These are phyloP conservation scores for Hyppa rectilinea DNA, from an alignment of 2,888 invertebrate species.

Conservation along the genomic window DNA sequence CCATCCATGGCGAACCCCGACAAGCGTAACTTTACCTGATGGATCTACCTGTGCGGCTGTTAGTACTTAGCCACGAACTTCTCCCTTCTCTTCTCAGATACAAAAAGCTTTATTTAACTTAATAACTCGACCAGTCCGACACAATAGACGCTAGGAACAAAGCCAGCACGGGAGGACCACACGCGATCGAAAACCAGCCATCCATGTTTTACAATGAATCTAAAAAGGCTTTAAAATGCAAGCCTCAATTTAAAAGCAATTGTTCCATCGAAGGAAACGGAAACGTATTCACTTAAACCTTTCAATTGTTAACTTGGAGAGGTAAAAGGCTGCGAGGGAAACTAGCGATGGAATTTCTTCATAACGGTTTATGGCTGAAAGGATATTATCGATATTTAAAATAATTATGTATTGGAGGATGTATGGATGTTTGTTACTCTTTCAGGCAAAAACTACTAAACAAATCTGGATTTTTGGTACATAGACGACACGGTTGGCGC, in stretches of 20 bases:
- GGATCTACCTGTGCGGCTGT: too few relatives aligned
- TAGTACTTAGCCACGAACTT: too few relatives aligned
- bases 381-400: not conserved
- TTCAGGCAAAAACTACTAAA: too few relatives aligned
- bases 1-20: too few relatives aligned
- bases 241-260: constrained; percentile 28
- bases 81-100: too few relatives aligned
- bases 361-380: not conserved
- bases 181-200: not conserved
- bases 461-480: too few relatives aligned
- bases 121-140: not conserved
- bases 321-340: not conserved
- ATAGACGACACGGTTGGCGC: too few relatives aligned
- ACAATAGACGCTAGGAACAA: not conserved
- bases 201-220: constrained; percentile 3
- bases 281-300: constrained; percentile 28
- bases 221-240: constrained; percentile 4
- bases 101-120: not conserved
- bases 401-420: too few relatives aligned
- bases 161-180: not conserved
- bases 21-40: too few relatives aligned
- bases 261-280: constrained; percentile 8
- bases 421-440: too few relatives aligned
- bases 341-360: constrained; percentile 1
- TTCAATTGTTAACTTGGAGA: constrained; percentile 18